These are phyloP conservation scores for Heliconius charithonia DNA, from an alignment of 2,888 invertebrate species.

Conservation along the genomic window DNA sequence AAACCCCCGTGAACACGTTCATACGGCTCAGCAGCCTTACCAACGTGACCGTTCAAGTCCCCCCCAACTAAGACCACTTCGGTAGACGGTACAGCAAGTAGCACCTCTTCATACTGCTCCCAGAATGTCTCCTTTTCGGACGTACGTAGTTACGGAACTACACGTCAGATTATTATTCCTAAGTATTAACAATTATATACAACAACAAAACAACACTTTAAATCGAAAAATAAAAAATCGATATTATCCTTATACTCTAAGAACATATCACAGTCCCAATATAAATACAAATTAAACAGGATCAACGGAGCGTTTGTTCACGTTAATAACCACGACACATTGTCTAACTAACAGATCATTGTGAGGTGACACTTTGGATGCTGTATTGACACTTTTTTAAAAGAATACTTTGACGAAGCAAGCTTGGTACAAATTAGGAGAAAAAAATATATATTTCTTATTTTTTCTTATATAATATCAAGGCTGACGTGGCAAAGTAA, in stretches of 20 bases:
- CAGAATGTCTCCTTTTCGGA: too few species aligned
- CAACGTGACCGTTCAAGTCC: too few species aligned
- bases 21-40: too few species aligned
- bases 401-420: conserved; percentile 43
- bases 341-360: conserved; percentile 37
- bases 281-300: conserved; percentile 43
- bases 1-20: too few species aligned
- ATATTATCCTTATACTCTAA: conserved; percentile 23
- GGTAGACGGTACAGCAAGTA: too few species aligned
- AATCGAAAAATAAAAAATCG: conserved; percentile 11
- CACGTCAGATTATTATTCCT: neutral
- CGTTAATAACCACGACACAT: conserved; percentile 31
- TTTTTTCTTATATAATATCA: too few species aligned
- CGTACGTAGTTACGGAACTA: neutral
- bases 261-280: conserved; percentile 12
- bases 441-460: neutral
- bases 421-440: conserved; percentile 39
- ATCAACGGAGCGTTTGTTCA: conserved; percentile 40
- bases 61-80: too few species aligned
- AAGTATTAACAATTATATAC: neutral
- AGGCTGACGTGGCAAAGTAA: too few species aligned
- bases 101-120: too few species aligned
- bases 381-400: conserved; percentile 52
- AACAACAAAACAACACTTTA: neutral
- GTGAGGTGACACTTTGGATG: conserved; percentile 41